Evolutionary conservation across 2,113 vertebrate genomes (phyloP), one percentile per base, ranked within the genome.

Genomic region (Pollachius pollachius): DNA sequence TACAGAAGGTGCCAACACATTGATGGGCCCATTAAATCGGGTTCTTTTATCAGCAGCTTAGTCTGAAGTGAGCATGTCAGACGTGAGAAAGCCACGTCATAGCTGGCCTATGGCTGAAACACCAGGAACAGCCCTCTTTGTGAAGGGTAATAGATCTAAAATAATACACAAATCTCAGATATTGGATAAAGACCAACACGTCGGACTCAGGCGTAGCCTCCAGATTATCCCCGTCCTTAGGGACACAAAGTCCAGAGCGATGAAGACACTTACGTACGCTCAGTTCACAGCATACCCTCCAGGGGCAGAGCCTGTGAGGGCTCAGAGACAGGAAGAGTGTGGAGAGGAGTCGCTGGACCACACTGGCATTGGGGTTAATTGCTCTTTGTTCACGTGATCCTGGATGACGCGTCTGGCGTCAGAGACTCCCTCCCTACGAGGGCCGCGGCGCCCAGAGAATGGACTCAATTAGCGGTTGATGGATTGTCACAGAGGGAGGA

Each of bases 401-500:
- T 18, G 13, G 13, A 65, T 72, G 78, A 88, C 75, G 70, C 21
- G 18, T 77, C 68, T 64, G 2, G 48, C 70, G 70, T 64, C 67
- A 66, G 78, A 66, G 34, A 23, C 41, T 54, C 25, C 68, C 16
- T 12, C 41, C 9, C 41, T 52, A 54, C 6, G 52, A 73, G 72
- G 80, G 79, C 67, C 63, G 54, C 9, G 60, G 54, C 64, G 73
- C 64, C 65, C 64, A 30, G n/a, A 48, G 34, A 54, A 67, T 73
- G 34, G 74, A 74, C 16, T 54, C 67, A 79, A 83, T 87, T 83
- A 82, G 15, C 37, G 64, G 73, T 19, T 71, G 70, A 81, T 64
- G 61, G 79, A 77, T 69, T 68, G 63, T 71, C 68, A 68, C 13
- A 0, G 61, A 63, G 74, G 41, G 12, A 72, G 62, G 72, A 78